A percentile compares a stretch with the other conserved stretches of the same genome.
phyloP scores from a whole-genome alignment of 2,888 invertebrate genomes.

The Drosophila nigricruria region DNA sequence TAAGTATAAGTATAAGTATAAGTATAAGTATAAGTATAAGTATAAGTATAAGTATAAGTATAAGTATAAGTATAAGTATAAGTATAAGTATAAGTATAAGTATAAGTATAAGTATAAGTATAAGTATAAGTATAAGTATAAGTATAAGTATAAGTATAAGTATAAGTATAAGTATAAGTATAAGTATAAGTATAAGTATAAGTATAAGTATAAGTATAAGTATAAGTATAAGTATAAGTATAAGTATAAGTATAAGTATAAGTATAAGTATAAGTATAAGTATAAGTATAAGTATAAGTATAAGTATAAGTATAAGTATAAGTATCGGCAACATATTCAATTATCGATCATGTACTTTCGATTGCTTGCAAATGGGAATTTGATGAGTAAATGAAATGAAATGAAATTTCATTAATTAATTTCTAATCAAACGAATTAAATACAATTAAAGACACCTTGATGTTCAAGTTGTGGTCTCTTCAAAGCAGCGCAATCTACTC shows the following conservation, averaged over 20 bases:
- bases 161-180: not conserved
- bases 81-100: not conserved
- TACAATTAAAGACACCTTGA: not conserved
- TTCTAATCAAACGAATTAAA: no score
- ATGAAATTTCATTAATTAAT: no score
- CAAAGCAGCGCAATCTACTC: constrained; percentile 8
- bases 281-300: not conserved
- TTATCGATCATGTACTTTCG: not conserved
- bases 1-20: not conserved
- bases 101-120: not conserved
- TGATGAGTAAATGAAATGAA: not conserved
- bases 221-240: not conserved
- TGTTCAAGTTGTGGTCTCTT: constrained; percentile 7
- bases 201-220: not conserved
- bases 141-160: not conserved
- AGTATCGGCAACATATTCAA: no score
- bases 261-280: no score
- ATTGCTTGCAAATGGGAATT: no score
- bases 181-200: not conserved
- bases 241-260: not conserved
- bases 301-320: no score
- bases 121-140: not conserved
- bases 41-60: not conserved
- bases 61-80: not conserved
- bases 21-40: not conserved